These are phyloP conservation scores for Xiphias gladius DNA, from an alignment of 2,113 vertebrate genomes.

Conservation along the genomic window DNA sequence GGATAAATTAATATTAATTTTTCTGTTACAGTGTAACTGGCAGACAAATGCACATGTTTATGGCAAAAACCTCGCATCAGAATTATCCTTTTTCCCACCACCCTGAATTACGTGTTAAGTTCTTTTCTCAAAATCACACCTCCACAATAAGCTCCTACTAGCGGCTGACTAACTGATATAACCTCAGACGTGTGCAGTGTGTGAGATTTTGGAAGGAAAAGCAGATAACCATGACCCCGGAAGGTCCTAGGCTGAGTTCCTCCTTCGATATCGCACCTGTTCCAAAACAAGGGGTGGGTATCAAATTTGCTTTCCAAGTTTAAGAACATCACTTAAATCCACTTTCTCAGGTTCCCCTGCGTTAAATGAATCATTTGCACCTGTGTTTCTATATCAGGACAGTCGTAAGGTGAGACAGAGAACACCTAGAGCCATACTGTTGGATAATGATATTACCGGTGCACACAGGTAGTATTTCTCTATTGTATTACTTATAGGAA, in stretches of 20 bases:
- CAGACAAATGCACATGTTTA: neutral
- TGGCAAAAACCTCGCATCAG: neutral
- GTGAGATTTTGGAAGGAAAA: constrained; percentile 57
- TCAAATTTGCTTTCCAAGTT: constrained; percentile 79
- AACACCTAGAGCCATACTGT: constrained; percentile 9
- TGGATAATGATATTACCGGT: constrained; percentile 10
- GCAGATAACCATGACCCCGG: constrained; percentile 57
- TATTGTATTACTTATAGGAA: neutral
- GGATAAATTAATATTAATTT: neutral
- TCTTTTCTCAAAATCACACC: constrained; percentile 15
- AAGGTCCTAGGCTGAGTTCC: constrained; percentile 46
- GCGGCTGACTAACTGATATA: constrained; percentile 21
- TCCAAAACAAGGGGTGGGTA: constrained; percentile 54
- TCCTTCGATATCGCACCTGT: constrained; percentile 48
- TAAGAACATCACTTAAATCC: constrained; percentile 79
- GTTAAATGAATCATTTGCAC: constrained; percentile 81
- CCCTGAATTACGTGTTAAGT: neutral
- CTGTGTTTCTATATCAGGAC: constrained; percentile 76
- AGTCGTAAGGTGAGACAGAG: constrained; percentile 58
- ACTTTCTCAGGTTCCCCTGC: constrained; percentile 81
- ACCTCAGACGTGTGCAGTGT: constrained; percentile 22
- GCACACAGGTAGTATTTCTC: constrained; percentile 8
- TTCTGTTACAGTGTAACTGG: neutral
- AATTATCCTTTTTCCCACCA: neutral
- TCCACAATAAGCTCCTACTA: constrained; percentile 2